Percentiles rank a stretch among this genome's conserved stretches.
Conservation (phyloP, 2,113 vertebrate genomes). For the Boleophthalmus pectinirostris region DNA sequence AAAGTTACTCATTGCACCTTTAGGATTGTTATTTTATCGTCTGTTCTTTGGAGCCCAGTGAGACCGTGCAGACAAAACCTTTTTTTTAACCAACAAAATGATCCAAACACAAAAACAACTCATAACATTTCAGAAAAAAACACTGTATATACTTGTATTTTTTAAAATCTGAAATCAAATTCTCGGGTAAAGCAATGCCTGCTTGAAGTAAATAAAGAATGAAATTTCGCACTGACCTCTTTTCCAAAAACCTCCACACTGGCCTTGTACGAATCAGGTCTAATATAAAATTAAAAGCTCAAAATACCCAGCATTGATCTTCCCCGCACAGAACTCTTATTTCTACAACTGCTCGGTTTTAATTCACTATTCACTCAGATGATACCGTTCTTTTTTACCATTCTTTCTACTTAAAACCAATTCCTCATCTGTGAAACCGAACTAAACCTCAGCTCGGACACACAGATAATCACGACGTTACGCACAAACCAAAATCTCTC, state of each 20-base stretch:
- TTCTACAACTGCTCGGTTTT: constrained; percentile 11
- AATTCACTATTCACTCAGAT: constrained; percentile 21
- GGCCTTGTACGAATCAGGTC: constrained; percentile 23
- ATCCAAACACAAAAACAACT: too few relatives aligned
- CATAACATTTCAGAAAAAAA: too few relatives aligned
- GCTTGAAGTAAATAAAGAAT: background rate
- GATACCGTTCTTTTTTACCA: background rate
- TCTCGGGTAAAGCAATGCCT: background rate
- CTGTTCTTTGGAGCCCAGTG: too few relatives aligned
- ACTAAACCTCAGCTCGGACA: constrained; percentile 34
- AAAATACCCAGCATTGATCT: constrained; percentile 32
- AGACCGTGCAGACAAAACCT: too few relatives aligned
- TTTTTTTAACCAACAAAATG: too few relatives aligned
- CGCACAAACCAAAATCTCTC: constrained; percentile 20
- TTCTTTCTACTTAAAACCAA: constrained; percentile 29
- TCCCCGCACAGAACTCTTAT: constrained; percentile 25
- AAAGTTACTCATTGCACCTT: too few relatives aligned
- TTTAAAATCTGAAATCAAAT: background rate
- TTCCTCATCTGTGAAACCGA: constrained; percentile 28
- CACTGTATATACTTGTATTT: too few relatives aligned
- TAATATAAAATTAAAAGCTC: background rate
- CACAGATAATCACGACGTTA: constrained; percentile 39
- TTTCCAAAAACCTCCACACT: constrained; percentile 16
- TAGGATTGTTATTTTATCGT: too few relatives aligned
- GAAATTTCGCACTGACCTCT: background rate